These are phyloP conservation scores for Hydrotaea diabolus DNA, from an alignment of 2,888 invertebrate genomes.

Conservation along the genomic window DNA sequence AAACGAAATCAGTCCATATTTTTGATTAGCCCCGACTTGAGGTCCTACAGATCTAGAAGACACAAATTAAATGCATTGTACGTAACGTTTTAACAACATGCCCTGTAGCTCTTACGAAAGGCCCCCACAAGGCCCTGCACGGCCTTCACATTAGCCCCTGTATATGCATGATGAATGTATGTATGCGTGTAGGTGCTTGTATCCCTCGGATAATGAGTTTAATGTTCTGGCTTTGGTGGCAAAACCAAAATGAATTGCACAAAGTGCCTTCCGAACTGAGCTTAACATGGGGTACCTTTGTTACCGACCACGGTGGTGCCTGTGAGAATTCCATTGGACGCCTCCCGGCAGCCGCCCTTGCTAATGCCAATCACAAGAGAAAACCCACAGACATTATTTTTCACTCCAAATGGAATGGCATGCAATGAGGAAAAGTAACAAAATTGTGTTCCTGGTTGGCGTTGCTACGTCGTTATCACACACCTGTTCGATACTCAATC, in stretches of 20 bases:
- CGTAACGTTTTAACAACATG: too few relatives aligned
- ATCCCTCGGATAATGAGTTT: constrained; percentile 30
- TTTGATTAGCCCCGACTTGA: too few relatives aligned
- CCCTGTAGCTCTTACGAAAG: too few relatives aligned
- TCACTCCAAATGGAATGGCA: constrained; percentile 3
- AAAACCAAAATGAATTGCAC: constrained; percentile 14
- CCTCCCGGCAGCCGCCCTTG: neutral
- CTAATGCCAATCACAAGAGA: neutral
- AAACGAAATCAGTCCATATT: too few relatives aligned
- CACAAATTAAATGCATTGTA: too few relatives aligned
- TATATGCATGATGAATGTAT: neutral
- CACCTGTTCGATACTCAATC: constrained; percentile 43
- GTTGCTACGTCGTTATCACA: constrained; percentile 31
- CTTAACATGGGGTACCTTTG: neutral
- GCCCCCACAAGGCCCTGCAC: too few relatives aligned
- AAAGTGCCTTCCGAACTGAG: neutral
- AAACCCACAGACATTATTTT: constrained; percentile 19
- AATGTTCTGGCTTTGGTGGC: constrained; percentile 11
- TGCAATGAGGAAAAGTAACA: neutral
- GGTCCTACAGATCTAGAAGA: too few relatives aligned
- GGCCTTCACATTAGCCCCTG: too few relatives aligned
- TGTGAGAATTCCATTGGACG: neutral
- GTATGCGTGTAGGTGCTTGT: neutral
- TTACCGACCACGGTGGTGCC: too few relatives aligned
- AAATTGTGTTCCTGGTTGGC: constrained; percentile 22